Conservation (phyloP, 2,797 vertebrate genomes). For the Lacerta agilis region DNA sequence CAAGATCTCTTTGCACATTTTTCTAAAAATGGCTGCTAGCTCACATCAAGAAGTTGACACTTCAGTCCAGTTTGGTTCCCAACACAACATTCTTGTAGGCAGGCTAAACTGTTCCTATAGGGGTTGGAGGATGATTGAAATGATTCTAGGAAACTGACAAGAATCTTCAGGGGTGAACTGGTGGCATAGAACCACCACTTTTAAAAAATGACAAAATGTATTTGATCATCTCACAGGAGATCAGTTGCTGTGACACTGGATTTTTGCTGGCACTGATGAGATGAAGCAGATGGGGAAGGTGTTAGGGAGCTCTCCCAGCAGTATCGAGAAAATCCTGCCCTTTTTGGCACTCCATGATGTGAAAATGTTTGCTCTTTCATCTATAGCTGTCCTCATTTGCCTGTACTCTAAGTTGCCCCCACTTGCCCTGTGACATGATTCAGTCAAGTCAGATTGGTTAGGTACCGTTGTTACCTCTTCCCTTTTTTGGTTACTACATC, state of each 20-base stretch:
- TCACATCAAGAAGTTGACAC: background rate
- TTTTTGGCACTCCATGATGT: background rate
- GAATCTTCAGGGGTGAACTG: background rate
- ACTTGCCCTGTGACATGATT: background rate
- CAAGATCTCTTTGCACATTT: background rate
- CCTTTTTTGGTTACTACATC: background rate
- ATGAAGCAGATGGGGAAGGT: too few species aligned
- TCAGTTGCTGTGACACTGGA: background rate
- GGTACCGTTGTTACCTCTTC: background rate
- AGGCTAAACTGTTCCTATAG: background rate
- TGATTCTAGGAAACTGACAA: fast-evolving
- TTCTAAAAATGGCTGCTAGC: background rate
- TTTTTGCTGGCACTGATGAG: background rate
- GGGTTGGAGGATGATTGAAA: too few species aligned
- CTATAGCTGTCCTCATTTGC: background rate
- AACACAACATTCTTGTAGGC: background rate
- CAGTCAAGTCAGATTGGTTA: background rate
- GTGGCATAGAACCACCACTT: background rate
- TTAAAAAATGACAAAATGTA: background rate
- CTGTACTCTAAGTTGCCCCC: background rate
- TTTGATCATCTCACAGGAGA: background rate
- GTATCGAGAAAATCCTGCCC: background rate
- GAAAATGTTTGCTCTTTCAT: background rate
- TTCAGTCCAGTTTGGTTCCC: background rate
- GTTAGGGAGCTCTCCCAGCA: background rate